Base-by-base conservation (phyloP, 2,888 invertebrate species). In the Apotomis turbidana region DNA sequence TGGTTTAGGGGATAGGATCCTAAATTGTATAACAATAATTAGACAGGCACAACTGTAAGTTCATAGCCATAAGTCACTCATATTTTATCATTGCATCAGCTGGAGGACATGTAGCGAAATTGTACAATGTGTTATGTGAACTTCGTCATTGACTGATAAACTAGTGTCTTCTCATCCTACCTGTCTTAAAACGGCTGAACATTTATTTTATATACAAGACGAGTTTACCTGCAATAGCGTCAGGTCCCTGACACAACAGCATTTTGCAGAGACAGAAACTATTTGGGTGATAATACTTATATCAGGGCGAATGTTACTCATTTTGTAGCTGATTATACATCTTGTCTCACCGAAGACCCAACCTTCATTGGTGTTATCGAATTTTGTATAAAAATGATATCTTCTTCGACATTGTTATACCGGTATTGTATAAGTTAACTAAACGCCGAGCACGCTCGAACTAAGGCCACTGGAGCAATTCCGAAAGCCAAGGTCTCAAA, bases 391-490 rank as follows among this genome's bases (percentile, higher is more conserved):
- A 49, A 49, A 9, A 49, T 10, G 9, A 49, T 9, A 10, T 49
- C 10, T 49, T 49, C 49, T 3, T 49, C 5, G 6, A 10, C 49
- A 49, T 15, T 55, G 1, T 55, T 61, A 61, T 36, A 54, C 60
- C 68, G 54, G 52, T 61, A 44, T 68, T 68, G 52, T 27, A 64
- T 55, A 41, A 68, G 54, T 5, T 13, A 13, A 38, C 13, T 10
- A 62, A 69, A 62, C 61, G 62, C 49, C 49, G 62, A 12, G 62
- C 13, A 62, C 13, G 9, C 36, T 5, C 10, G 49, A 9, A 36
- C 38, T n/a, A 46, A 55, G 41, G 64, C 41, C 54, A 44, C 55
- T 12, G 27, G 52, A 59, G 49, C 13, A 49, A 55, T 13, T 52
- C 38, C 3, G 36, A 61, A 54, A 54, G 8, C 44, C 51, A 64